Conservation (phyloP, 2,797 vertebrate genomes). For the Acrocephalus scirpaceus region DNA sequence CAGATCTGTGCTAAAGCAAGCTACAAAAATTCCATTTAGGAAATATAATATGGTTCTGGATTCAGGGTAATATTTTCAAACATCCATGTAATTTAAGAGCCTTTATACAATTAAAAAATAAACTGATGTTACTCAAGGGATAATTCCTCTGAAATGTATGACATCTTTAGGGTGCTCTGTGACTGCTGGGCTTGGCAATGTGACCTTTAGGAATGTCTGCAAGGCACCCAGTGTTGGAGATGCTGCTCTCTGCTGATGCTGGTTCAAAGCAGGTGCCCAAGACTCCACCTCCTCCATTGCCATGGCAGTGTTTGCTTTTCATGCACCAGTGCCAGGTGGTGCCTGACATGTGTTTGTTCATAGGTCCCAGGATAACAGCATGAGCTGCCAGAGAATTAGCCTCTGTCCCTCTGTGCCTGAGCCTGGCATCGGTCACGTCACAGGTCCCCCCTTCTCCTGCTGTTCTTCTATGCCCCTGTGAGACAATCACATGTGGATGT, state of each 20-base stretch:
- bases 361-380: neutral
- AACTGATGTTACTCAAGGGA: neutral
- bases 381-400: neutral
- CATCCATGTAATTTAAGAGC: neutral
- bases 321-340: neutral
- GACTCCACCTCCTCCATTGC: neutral
- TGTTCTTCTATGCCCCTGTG: neutral
- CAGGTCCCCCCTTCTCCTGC: neutral
- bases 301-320: neutral
- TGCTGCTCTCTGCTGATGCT: neutral
- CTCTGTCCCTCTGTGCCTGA: neutral
- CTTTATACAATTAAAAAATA: neutral
- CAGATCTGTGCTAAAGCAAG: neutral
- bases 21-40: neutral
- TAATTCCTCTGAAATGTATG: neutral
- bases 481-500: neutral
- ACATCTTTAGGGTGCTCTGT: neutral
- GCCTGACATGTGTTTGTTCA: neutral
- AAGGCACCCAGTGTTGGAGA: fast-evolving
- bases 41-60: neutral
- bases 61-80: neutral
- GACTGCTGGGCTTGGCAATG: neutral
- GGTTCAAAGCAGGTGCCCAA: neutral
- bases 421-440: neutral
- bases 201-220: neutral